phyloP scores from a whole-genome alignment of 2,113 vertebrate genomes.

The Cairina moschata region DNA sequence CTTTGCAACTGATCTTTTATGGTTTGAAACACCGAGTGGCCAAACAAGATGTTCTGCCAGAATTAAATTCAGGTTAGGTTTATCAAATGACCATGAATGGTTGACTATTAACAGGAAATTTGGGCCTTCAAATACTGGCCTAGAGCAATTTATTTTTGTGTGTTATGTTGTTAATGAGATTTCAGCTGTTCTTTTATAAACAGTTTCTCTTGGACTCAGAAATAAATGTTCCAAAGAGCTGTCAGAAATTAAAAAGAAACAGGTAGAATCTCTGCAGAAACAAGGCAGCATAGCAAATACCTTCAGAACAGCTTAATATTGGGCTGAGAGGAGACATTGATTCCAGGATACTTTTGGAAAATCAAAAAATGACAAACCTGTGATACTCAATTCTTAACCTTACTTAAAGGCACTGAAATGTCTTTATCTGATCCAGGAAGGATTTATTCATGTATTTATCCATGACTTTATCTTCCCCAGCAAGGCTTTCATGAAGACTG shows the following conservation, averaged over 20 bases:
- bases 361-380: background rate
- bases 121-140: background rate
- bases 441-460: background rate
- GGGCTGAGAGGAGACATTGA: background rate
- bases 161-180: background rate
- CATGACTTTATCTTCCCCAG: background rate
- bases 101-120: conserved; percentile 21
- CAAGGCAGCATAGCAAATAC: background rate
- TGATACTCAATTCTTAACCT: background rate
- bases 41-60: conserved; percentile 73
- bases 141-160: background rate
- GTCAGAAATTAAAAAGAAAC: background rate
- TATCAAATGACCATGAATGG: conserved; percentile 4
- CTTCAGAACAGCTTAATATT: background rate
- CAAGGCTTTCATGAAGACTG: background rate
- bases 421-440: background rate
- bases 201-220: background rate
- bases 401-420: background rate
- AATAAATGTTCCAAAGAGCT: background rate
- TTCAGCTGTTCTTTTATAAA: conserved; percentile 1
- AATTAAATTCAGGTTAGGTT: conserved; percentile 32
- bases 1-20: background rate
- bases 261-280: conserved; percentile 1
- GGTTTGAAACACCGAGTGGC: conserved; percentile 25
- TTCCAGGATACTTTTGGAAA: background rate